These are phyloP conservation scores for Xestia rhomboidea DNA, from an alignment of 2,888 invertebrate species.

Conservation along the genomic window DNA sequence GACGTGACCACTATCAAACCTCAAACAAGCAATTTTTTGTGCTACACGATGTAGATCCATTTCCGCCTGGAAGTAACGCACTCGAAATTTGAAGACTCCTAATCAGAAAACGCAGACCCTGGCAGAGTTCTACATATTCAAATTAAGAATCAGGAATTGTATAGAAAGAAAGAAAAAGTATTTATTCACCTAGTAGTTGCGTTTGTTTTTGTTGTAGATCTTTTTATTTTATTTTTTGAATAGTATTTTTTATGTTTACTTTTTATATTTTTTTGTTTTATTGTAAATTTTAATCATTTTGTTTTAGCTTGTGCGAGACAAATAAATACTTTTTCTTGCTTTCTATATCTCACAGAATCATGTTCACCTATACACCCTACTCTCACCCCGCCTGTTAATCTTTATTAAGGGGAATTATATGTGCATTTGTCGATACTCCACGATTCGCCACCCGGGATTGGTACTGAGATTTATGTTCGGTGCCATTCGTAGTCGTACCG, in stretches of 20 bases:
- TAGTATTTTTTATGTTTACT: no score
- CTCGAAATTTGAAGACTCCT: background rate
- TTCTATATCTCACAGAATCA: background rate
- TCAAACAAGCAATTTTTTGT: no score
- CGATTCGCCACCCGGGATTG: slow-evolving; percentile 68
- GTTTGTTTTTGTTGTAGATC: no score
- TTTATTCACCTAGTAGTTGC: no score
- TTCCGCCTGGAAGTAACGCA: no score
- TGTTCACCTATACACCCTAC: slow-evolving; percentile 18
- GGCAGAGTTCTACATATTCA: background rate
- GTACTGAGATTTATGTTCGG: slow-evolving; percentile 77
- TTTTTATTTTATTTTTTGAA: no score
- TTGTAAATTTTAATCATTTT: no score
- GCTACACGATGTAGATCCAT: no score
- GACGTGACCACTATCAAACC: background rate
- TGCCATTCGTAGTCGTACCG: slow-evolving; percentile 68
- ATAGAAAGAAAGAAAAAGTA: no score
- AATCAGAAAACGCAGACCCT: background rate
- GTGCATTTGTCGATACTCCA: slow-evolving; percentile 75
- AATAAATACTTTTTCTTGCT: no score
- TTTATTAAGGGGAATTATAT: slow-evolving; percentile 87
- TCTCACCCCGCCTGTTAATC: slow-evolving; percentile 82
- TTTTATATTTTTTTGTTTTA: no score
- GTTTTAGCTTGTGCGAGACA: no score
- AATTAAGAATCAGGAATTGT: background rate